Evolutionary conservation across 2,113 vertebrate genomes (phyloP), one percentile per base, ranked within the genome.

Genomic region (Tenebrosternarchus preto): DNA sequence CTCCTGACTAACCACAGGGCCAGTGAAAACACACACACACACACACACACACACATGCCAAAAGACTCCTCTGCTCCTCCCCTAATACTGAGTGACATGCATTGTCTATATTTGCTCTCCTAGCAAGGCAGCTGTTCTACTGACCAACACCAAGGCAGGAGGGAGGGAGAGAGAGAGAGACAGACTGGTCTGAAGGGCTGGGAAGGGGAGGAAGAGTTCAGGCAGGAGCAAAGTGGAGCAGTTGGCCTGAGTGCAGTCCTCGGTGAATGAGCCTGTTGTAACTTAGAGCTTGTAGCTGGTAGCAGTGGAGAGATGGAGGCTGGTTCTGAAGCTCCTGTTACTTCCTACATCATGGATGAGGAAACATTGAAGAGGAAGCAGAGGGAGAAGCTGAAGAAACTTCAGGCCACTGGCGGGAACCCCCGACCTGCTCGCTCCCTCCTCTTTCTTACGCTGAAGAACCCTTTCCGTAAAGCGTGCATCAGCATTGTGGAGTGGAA

Each of bases 401-500:
- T 93, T 0, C 88, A 89, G 25, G 94, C 93, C 0, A 93, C 93
- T 0, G 82, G 88, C 1, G 83, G 85, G 7, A 92, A 93, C 67
- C 94, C 94, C 0, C 89, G 95, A 15, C 95, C 95, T 0, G 80
- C 93, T 2, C 90, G 95, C 25, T 93, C 95, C 53, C 86, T 96
- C 75, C 91, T 95, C 89, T 95, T 95, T 86, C 76, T 96, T 57
- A 94, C 92, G 0, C 92, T 96, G 20, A 84, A 94, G 61, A 95
- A 95, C 86, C 95, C 94, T 0, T 86, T 96, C 86, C 77, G 95
- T 72, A 95, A 94, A 85, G 93, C 93, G 0, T 95, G 94, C 87
- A 95, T 96, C 90, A 93, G 88, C 89, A 92, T 96, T 0, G 95
- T 96, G 82, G 95, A 96, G 77, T 96, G 95, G 95, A 96, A 95